These are phyloP conservation scores for Punctoribates punctum DNA, from an alignment of 2,888 invertebrate genomes.

Conservation along the genomic window DNA sequence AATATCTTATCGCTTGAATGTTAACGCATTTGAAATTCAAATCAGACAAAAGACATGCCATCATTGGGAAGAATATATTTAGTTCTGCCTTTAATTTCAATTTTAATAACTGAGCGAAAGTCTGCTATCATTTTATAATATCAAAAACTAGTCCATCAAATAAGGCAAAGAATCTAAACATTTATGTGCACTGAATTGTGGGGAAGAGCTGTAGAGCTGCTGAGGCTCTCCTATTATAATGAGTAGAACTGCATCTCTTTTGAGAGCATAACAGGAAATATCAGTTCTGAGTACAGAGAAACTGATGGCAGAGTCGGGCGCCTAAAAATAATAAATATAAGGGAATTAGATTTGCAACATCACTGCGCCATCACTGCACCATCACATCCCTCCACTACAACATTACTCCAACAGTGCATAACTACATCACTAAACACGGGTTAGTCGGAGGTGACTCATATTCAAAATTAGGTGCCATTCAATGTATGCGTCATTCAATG, in stretches of 20 bases:
- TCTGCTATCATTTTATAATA: not conserved
- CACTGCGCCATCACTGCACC: not conserved
- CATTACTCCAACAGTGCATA: not conserved
- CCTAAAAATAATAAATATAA: conserved; percentile 19
- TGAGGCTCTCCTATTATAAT: no score
- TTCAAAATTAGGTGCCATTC: not conserved
- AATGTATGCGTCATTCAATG: conserved; percentile 15
- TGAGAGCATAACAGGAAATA: conserved; percentile 16
- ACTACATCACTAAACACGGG: conserved; percentile 2
- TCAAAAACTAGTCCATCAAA: no score
- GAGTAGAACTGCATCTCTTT: no score
- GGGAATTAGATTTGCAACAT: not conserved
- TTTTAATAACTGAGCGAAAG: not conserved
- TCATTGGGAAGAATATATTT: not conserved
- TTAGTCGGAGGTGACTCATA: conserved; percentile 6
- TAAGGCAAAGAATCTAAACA: no score
- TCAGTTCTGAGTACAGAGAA: not conserved
- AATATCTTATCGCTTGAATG: not conserved
- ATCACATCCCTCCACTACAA: not conserved
- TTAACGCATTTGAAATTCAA: not conserved
- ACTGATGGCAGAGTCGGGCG: not conserved
- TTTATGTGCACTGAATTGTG: no score
- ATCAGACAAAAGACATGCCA: not conserved
- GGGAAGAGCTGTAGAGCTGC: no score
- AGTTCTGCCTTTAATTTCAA: conserved; percentile 1